Percentiles rank a stretch among this genome's conserved stretches.
phyloP scores from a whole-genome alignment of 92 coral and sea anemone species.

The Muricea muricata region DNA sequence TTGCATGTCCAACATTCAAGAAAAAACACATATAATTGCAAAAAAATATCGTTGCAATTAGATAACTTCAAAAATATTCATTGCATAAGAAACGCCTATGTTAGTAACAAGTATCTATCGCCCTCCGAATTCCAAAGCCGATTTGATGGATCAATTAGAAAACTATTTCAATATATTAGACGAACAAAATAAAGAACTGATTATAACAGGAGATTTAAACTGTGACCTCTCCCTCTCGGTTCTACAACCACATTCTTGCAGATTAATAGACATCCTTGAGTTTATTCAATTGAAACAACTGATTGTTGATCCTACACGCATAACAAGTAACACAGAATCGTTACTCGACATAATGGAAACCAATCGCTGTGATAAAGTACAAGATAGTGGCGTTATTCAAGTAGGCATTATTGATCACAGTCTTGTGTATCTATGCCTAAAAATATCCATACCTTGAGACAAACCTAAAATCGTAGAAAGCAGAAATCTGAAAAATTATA shows the following conservation, averaged over 20 bases:
- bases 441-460: no score
- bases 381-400: background rate
- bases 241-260: background rate
- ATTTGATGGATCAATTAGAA: constrained; percentile 42
- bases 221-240: constrained; percentile 24
- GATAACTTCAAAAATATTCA: no score
- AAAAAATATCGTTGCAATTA: no score
- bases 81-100: no score
- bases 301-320: no score
- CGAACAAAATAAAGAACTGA: constrained; percentile 55
- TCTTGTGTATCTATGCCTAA: background rate
- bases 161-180: constrained; percentile 25
- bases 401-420: background rate
- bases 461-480: background rate
- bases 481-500: background rate
- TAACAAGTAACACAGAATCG: no score
- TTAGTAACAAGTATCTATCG: constrained; percentile 63
- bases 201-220: constrained; percentile 60
- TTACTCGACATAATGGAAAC: background rate
- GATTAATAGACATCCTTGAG: background rate
- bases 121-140: constrained; percentile 49
- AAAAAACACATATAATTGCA: no score
- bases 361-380: background rate
- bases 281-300: background rate
- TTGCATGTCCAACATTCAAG: no score